Evolutionary conservation across 2,888 invertebrate genomes (phyloP), one percentile per base, ranked within the genome.

Genomic region (Plemyria rubiginata): DNA sequence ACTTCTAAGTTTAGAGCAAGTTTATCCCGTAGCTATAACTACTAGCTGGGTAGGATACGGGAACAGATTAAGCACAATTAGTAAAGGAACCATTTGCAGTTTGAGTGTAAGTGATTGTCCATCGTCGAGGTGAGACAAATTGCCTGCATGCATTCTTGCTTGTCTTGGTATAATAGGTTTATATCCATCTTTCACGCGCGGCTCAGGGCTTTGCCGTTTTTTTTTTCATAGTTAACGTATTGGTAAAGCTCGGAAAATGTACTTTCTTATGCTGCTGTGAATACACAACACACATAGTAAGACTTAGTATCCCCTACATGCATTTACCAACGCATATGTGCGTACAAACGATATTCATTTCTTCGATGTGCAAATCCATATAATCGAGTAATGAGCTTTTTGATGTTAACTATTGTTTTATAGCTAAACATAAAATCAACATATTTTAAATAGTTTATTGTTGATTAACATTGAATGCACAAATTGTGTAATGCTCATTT

Each of bases 141-240:
- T 81, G 80, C 82, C 85, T 76, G 80, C 83, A 79, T 81, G 80
- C 81, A 83, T 84, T 86, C 80, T 77, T 61, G 71, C 72, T 78
- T 81, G 29, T 55, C 48, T 46, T 36, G 46, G 45, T 36, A 36
- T 12, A 29, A 54, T 54, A 8, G 45, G 22, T 22, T 85, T 82
- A 81, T 79, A 77, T 77, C 73, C 70, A 73, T 82, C 79, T 79
- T 78, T 65, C 60, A 28, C n/a, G 22, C 60, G 28, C 16, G n/a
- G 22, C 72, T 13, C 11, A 32, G 61, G 68, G 71, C 72, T 64
- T 57, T 62, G 70, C 73, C 70, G 70, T 74, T 79, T 77, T 76
- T 74, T 67, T 77, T 76, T 73, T 75, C 69, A 75, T 77, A 74
- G 73, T 72, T 68, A 70, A 73, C 67, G 62, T 51, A 67, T 40